These are phyloP conservation scores for Petrosia ficiformis DNA, from an alignment of 37 sponge, comb jelly and placozoan species.

Conservation along the genomic window DNA sequence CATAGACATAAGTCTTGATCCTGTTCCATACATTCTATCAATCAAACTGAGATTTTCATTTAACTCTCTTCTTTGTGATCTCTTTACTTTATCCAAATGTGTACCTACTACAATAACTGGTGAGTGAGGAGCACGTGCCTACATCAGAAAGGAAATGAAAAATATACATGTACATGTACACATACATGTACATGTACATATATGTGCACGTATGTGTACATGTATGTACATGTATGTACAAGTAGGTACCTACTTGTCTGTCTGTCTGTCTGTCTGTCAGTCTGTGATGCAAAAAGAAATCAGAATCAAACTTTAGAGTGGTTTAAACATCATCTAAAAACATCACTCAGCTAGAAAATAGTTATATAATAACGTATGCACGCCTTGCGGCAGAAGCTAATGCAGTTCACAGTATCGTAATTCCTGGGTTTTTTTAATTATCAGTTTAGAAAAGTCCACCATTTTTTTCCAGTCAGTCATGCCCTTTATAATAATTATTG, in stretches of 20 bases:
- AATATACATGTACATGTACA: slow-evolving; percentile 8
- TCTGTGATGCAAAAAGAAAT: too few species aligned
- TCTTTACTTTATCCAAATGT: slow-evolving; percentile 48
- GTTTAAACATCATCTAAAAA: too few species aligned
- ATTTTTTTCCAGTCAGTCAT: too few species aligned
- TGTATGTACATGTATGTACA: not conserved
- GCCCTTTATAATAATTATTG: too few species aligned
- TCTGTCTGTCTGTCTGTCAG: not conserved
- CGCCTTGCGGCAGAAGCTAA: too few species aligned
- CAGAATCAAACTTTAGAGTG: too few species aligned
- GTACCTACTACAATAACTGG: slow-evolving; percentile 82
- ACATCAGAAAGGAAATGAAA: not conserved
- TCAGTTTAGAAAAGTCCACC: too few species aligned
- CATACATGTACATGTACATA: slow-evolving; percentile 1
- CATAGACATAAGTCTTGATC: not conserved
- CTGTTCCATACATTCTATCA: not conserved
- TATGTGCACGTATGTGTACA: not conserved
- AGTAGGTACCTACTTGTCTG: too few species aligned
- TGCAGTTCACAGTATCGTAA: too few species aligned
- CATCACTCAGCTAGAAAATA: too few species aligned
- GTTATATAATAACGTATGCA: too few species aligned
- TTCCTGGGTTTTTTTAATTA: too few species aligned
- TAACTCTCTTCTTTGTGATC: not conserved
- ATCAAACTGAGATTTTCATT: not conserved
- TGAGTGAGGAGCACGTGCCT: slow-evolving; percentile 76